Evolutionary conservation across 2,888 invertebrate species (phyloP), one percentile per base, ranked within the genome.

Genomic region (Melangyna quadrimaculata): DNA sequence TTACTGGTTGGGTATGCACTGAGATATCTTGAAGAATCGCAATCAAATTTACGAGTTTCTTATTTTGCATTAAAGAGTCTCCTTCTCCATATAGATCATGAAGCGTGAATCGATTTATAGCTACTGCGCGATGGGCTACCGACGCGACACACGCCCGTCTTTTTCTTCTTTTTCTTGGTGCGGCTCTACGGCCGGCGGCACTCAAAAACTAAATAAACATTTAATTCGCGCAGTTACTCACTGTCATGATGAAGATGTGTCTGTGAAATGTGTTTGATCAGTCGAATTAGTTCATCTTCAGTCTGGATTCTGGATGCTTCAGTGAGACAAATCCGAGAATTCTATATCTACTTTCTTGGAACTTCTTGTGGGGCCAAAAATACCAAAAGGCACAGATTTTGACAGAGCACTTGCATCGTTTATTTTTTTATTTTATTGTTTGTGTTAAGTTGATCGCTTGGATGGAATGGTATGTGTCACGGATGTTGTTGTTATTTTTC

Each of bases 261-360:
- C 22, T 22, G 48, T 14, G 69, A 79, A 63, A 63, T 69, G 53
- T 70, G 53, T 71, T 67, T 78, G 78, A 82, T 73, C 78, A 61
- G 55, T 45, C 19, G 35, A 69, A 78, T 59, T 69, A 72, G 63
- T 69, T 78, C 57, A 51, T 55, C 37, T 70, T 40, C 29, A 53
- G 55, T 55, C 40, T 55, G n/a, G n/a, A n/a, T n/a, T n/a, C n/a
- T n/a, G n/a, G n/a, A n/a, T n/a, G 55, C 12, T 1, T 12, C 32
- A 3, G n/a, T 1, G 6, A 37, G 8, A 22, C 8, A 22, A 65
- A 17, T 65, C n/a, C 9, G 43, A 22, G 35, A 14, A 35, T 24
- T 8, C 17, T 61, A 19, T 12, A 27, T n/a, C n/a, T 43, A 3
- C 43, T 37, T 59, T 59, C 67, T 71, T 59, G 45, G 37, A 48